These are phyloP conservation scores for Lottia scabra DNA, from an alignment of 2,888 invertebrate species.

Conservation along the genomic window DNA sequence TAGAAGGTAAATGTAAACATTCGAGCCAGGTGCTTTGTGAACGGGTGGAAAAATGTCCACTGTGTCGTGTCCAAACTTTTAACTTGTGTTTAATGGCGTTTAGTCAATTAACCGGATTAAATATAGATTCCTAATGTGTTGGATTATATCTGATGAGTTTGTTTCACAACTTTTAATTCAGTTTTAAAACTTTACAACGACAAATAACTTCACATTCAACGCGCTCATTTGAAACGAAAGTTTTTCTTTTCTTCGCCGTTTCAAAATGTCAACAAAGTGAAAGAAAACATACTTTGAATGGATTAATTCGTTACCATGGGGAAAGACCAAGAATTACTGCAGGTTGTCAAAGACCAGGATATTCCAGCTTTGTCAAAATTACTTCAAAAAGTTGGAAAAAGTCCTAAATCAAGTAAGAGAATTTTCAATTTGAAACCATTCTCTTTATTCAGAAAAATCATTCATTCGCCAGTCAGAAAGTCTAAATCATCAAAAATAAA, in stretches of 20 bases:
- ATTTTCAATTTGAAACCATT: too few relatives aligned
- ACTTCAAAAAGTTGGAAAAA: constrained; percentile 2
- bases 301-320: neutral
- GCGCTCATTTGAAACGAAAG: neutral
- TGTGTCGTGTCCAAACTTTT: neutral
- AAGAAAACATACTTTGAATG: neutral
- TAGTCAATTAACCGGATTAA: neutral
- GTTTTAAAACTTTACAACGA: neutral
- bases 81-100: neutral
- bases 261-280: neutral
- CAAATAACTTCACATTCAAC: neutral
- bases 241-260: neutral
- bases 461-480: too few relatives aligned
- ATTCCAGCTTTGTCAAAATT: neutral
- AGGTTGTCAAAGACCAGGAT: neutral
- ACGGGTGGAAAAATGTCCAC: neutral
- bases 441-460: too few relatives aligned
- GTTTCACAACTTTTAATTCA: neutral
- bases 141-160: neutral
- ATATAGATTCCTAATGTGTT: neutral
- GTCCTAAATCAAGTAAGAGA: neutral
- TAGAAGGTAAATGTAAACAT: constrained; percentile 1
- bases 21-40: neutral
- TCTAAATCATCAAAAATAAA: too few relatives aligned
- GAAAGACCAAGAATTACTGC: neutral